Conservation (phyloP, 1,140 invertebrate genomes). For the Penaeus vannamei region DNA sequence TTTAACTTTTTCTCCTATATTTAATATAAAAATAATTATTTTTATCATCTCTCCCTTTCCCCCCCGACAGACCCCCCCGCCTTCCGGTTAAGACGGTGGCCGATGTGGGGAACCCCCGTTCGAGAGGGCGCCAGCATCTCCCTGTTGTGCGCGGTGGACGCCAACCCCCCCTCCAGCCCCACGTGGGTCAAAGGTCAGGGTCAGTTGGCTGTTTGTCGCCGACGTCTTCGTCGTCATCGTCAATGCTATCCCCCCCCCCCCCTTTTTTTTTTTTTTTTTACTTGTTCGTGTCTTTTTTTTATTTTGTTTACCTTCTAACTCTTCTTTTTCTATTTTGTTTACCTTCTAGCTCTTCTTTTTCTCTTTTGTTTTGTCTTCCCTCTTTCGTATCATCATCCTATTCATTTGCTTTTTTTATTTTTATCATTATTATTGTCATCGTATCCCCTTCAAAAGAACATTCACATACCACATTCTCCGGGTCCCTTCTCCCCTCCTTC, state of each 20-base stretch:
- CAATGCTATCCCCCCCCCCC: too few relatives aligned
- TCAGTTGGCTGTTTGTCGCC: not conserved
- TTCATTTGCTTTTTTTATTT: too few relatives aligned
- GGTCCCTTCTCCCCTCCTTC: too few relatives aligned
- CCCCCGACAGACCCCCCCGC: slow-evolving; percentile 84
- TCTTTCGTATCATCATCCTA: too few relatives aligned
- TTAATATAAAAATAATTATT: not conserved
- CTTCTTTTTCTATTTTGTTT: not conserved
- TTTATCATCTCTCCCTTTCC: not conserved
- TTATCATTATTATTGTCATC: too few relatives aligned
- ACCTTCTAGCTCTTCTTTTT: not conserved
- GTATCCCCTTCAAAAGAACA: too few relatives aligned
- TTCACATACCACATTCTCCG: too few relatives aligned
- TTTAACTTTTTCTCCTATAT: too few relatives aligned
- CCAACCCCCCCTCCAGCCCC: slow-evolving; percentile 89
- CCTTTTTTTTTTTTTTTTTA: not conserved
- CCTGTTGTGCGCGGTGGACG: slow-evolving; percentile 90
- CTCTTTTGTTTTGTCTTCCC: too few relatives aligned
- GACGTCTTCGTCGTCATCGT: not conserved
- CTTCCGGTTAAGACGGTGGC: slow-evolving; percentile 89
- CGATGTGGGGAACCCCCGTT: slow-evolving; percentile 89
- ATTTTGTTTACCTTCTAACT: not conserved
- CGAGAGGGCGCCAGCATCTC: slow-evolving; percentile 87
- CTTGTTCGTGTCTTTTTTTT: not conserved
- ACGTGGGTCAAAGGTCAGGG: slow-evolving; percentile 84